A percentile compares a stretch with the other conserved stretches of the same genome.
Evolutionary conservation across 2,113 vertebrate species (phyloP).

Genomic region (Leucopsar rothschildi): DNA sequence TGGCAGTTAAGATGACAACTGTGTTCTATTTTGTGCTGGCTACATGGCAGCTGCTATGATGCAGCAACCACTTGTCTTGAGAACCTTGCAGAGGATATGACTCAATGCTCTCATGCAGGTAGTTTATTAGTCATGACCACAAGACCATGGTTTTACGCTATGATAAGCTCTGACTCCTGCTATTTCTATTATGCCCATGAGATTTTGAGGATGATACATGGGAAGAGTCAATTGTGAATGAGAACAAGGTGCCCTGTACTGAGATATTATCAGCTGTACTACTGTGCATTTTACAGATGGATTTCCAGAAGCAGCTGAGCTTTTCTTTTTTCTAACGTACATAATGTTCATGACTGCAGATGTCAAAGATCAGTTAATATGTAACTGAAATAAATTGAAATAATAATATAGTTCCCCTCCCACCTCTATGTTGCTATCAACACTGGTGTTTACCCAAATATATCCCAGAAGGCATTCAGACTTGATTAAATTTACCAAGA

Average conservation of each 20-base stretch:
- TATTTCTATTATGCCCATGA: not conserved
- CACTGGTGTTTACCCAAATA: not conserved
- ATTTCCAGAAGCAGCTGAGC: not conserved
- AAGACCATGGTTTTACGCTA: not conserved
- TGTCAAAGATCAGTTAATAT: not conserved
- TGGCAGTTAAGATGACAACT: not conserved
- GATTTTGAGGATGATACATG: conserved; percentile 17
- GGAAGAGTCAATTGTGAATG: conserved; percentile 3
- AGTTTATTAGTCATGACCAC: conserved; percentile 20
- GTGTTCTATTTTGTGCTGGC: not conserved
- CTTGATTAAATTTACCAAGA: not conserved
- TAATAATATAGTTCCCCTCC: not conserved
- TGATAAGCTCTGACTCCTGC: not conserved
- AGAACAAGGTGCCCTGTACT: not conserved
- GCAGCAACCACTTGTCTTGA: not conserved
- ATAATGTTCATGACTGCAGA: not conserved
- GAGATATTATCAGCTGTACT: not conserved
- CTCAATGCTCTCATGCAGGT: not conserved
- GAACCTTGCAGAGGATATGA: not conserved
- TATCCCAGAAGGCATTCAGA: not conserved
- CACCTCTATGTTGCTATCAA: not conserved
- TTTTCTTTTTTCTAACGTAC: not conserved
- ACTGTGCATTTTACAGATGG: not conserved
- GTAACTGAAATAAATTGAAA: not conserved
- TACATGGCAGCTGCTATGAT: not conserved